Conservation (phyloP, 2,888 invertebrate species). For the Abrostola tripartita region DNA sequence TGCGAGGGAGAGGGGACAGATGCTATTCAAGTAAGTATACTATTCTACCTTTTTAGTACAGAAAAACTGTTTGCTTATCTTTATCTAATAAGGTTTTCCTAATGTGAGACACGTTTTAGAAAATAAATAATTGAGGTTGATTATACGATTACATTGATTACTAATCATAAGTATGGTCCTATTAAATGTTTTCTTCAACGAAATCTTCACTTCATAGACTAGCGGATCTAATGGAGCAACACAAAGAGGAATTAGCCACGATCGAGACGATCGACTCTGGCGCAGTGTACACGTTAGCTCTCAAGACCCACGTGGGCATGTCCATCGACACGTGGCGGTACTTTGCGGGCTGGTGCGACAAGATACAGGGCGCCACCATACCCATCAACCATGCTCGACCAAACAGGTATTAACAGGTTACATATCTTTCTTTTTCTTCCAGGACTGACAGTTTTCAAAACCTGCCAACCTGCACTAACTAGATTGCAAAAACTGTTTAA, state of each 20-base stretch:
- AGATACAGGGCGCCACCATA: slow-evolving; percentile 96
- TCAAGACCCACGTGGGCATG: slow-evolving; percentile 99
- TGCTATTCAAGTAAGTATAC: slow-evolving; percentile 91
- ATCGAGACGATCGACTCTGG: slow-evolving; percentile 98
- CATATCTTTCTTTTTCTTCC: neutral
- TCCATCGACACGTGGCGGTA: slow-evolving; percentile 99
- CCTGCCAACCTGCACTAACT: neutral
- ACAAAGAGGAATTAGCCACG: slow-evolving; percentile 98
- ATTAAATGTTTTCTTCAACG: neutral
- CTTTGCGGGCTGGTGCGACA: slow-evolving; percentile 99
- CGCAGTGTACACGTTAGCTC: slow-evolving; percentile 98
- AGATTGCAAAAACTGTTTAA: neutral
- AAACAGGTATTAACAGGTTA: slow-evolving; percentile 82
- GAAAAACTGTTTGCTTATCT: neutral
- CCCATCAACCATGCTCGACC: slow-evolving; percentile 97
- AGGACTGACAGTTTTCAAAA: neutral
- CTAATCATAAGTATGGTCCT: too few relatives aligned
- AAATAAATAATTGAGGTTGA: too few relatives aligned
- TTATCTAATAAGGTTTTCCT: neutral
- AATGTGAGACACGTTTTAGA: too few relatives aligned
- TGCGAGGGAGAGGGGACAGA: slow-evolving; percentile 95
- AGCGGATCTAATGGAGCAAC: slow-evolving; percentile 98
- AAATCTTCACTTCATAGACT: slow-evolving; percentile 85
- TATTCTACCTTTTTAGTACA: neutral
- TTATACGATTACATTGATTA: too few relatives aligned